Evolutionary conservation across 2,888 invertebrate species (phyloP).

Genomic region (Drosophila mayaguana): DNA sequence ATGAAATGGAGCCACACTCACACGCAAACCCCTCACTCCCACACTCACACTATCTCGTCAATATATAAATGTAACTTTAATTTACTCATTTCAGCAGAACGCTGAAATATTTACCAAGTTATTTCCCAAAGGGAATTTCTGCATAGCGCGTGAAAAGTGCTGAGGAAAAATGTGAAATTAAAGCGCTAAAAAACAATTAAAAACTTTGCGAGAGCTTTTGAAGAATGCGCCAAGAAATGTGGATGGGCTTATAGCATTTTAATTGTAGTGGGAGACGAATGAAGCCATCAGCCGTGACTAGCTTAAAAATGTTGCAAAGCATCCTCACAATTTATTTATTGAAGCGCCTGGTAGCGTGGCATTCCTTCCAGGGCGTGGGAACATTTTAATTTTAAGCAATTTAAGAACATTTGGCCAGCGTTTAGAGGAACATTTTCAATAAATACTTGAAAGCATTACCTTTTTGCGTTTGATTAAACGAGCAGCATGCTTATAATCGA

Average conservation of each 20-base stretch:
- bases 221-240: conserved; percentile 63
- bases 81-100: conserved; percentile 70
- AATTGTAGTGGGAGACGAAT: conserved; percentile 51
- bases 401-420: background rate
- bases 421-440: background rate
- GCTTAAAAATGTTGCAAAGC: conserved; percentile 15
- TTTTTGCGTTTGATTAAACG: background rate
- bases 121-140: conserved; percentile 60
- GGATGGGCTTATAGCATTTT: conserved; percentile 63
- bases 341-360: conserved; percentile 33
- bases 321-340: conserved; percentile 22
- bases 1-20: conserved; percentile 40
- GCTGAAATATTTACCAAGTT: conserved; percentile 66
- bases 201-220: conserved; percentile 56
- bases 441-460: background rate
- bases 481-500: background rate
- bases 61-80: conserved; percentile 54
- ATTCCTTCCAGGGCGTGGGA: conserved; percentile 10
- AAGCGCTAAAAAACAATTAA: conserved; percentile 68
- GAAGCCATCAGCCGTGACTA: conserved; percentile 19
- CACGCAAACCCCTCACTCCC: background rate
- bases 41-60: background rate
- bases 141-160: conserved; percentile 29
- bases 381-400: background rate
- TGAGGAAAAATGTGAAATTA: conserved; percentile 28